Conservation (phyloP, 2,888 invertebrate species). For the Tachystola acroxantha region DNA sequence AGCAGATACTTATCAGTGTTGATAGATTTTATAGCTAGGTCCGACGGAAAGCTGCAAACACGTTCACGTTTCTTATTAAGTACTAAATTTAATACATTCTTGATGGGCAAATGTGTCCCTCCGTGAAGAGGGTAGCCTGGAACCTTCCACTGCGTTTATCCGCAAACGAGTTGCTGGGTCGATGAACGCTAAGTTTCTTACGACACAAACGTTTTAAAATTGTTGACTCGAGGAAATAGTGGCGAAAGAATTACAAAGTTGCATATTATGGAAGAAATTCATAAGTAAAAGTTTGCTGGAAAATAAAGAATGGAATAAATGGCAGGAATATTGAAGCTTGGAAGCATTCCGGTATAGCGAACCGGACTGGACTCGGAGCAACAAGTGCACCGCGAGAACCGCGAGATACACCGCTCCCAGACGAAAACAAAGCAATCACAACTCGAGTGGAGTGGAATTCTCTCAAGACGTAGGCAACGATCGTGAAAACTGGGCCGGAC, state of each 20-base stretch:
- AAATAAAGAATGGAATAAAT: not conserved
- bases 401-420: slow-evolving; percentile 9
- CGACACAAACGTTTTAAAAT: not conserved
- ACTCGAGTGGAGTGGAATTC: slow-evolving; percentile 45
- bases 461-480: slow-evolving; percentile 48
- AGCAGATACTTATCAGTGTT: too few species aligned
- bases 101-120: too few species aligned
- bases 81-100: too few species aligned
- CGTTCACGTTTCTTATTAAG: too few species aligned
- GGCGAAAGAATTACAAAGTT: too few species aligned
- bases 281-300: not conserved
- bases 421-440: slow-evolving; percentile 57
- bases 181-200: not conserved
- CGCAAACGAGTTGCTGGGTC: not conserved
- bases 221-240: not conserved
- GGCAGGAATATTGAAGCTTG: not conserved
- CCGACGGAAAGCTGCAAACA: too few species aligned
- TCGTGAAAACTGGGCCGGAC: slow-evolving; percentile 76
- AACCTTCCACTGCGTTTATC: not conserved
- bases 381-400: slow-evolving; percentile 9
- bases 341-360: not conserved
- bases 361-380: slow-evolving; percentile 6
- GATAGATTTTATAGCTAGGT: too few species aligned
- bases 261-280: too few species aligned
- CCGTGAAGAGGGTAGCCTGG: not conserved